These are phyloP conservation scores for Drosophila sp. DNA, from an alignment of 1,140 invertebrate species.

Conservation along the genomic window DNA sequence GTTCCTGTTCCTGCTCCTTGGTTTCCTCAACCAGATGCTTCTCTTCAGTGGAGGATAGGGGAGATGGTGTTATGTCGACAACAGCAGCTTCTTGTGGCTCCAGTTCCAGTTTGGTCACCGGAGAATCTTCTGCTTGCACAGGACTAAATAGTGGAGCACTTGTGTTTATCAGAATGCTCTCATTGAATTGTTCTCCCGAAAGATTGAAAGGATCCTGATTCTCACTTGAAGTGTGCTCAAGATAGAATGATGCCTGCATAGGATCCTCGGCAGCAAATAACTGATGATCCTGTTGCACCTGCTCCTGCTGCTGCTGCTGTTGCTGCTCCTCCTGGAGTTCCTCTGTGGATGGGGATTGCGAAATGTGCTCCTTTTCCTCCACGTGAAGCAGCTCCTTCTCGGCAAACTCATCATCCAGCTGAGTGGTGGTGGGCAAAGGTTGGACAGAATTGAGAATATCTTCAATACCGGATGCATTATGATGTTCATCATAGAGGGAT, in stretches of 20 bases:
- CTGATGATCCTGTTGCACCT: constrained; percentile 41
- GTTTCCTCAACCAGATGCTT: constrained; percentile 77
- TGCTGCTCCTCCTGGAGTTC: constrained; percentile 61
- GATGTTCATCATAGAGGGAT: constrained; percentile 59
- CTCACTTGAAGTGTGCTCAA: constrained; percentile 67
- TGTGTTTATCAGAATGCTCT: constrained; percentile 60
- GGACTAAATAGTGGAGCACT: constrained; percentile 36
- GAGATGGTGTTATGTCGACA: constrained; percentile 68
- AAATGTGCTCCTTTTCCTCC: constrained; percentile 75
- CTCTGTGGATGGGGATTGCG: constrained; percentile 75
- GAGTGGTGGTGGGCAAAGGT: constrained; percentile 50
- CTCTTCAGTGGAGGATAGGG: constrained; percentile 71
- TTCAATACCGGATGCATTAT: constrained; percentile 54
- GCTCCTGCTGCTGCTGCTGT: constrained; percentile 28
- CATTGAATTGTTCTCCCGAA: constrained; percentile 14
- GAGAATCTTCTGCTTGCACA: constrained; percentile 1
- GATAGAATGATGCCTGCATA: constrained; percentile 76
- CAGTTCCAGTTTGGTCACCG: constrained; percentile 55
- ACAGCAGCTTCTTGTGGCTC: constrained; percentile 57
- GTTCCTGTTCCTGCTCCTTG: constrained; percentile 52
- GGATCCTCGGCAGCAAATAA: constrained; percentile 53
- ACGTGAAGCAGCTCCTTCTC: constrained; percentile 68
- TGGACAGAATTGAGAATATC: constrained; percentile 80
- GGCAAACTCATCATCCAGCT: constrained; percentile 40
- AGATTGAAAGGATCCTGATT: constrained; percentile 19